Percentiles rank a stretch among this genome's conserved stretches.
phyloP scores from a whole-genome alignment of 1,140 invertebrate genomes.

The Belonocnema kinseyi region DNA sequence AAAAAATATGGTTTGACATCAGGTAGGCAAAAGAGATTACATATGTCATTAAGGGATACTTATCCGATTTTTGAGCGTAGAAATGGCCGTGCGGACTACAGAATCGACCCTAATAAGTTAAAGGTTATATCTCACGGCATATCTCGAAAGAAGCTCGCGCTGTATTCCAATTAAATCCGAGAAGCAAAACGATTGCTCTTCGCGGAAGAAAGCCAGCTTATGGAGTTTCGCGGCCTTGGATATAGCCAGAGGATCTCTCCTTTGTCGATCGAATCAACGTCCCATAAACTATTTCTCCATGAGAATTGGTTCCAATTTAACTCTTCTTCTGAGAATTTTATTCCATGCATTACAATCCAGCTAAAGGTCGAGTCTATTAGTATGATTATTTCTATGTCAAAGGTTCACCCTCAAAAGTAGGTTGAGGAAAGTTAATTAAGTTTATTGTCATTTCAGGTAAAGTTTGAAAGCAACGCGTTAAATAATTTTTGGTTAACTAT shows the following conservation, averaged over 20 bases:
- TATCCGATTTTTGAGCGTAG: slow-evolving; percentile 47
- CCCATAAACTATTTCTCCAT: slow-evolving; percentile 11
- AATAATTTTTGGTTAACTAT: no score
- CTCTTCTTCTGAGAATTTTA: neutral
- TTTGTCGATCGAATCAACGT: slow-evolving; percentile 22
- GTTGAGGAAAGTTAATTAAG: no score
- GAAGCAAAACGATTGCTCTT: slow-evolving; percentile 49
- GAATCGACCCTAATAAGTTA: slow-evolving; percentile 59
- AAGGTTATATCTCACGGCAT: slow-evolving; percentile 53
- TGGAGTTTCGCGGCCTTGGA: slow-evolving; percentile 4
- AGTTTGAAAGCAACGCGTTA: no score
- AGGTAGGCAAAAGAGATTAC: neutral
- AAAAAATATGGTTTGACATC: no score
- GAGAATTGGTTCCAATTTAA: slow-evolving; percentile 9
- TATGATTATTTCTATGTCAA: no score
- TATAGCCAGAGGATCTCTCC: slow-evolving; percentile 18
- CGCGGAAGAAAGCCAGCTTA: slow-evolving; percentile 34
- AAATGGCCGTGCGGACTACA: slow-evolving; percentile 44
- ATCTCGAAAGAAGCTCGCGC: slow-evolving; percentile 52
- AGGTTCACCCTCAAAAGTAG: no score
- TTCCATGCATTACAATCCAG: neutral
- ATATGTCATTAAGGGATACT: neutral
- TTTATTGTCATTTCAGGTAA: no score
- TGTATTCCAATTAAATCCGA: slow-evolving; percentile 49
- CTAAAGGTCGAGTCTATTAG: no score